Base-by-base conservation (phyloP, 2,113 vertebrate genomes). In the Dicentrarchus labrax region DNA sequence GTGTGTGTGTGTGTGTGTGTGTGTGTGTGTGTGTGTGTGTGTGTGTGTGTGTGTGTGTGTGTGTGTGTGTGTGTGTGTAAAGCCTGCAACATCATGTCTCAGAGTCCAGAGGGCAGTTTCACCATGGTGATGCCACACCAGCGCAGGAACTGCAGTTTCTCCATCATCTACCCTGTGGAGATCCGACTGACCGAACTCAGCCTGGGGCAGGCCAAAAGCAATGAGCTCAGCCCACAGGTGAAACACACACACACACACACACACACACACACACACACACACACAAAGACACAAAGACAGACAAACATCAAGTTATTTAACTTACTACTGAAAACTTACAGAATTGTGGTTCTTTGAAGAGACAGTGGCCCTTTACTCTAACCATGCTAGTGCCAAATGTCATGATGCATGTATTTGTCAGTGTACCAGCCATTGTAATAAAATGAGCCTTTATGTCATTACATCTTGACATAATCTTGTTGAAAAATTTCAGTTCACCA, bases 31-130 rank as follows among this genome's bases (percentile, higher is more conserved):
- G 64, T 62, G 72, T 72, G 72, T 80, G 21, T 65, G 6, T 75
- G 15, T 57, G n/a, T 75, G 15, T 78, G 36, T 67, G 54, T 82
- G 11, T 76, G 65, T 68, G 73, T 70, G 73, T 80, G 76, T 81
- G 64, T 78, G 53, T 68, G 62, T 75, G 76, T 86, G 75, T 83
- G 13, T 74, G 53, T 84, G 89, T 84, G 76, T 59, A 54, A 43
- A 99, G 98, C 98, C 86, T 99, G 98, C 93, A 99, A 99, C 90
- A 95, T 97, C 88, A 97, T 99, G 91, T 98, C 97, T 85, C 98
- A 98, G 95, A 98, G 97, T 82, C 96, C 98, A 36, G 96, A 95
- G 12, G 98, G 98, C 92, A 97, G 94, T 76, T 99, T 98, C 90
- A 98, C 97, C 39, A 96, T 99, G 96, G 94, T 98, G 48, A 95